These are phyloP conservation scores for Sorex fumeus DNA, from an alignment of 2,113 vertebrate species.

Conservation along the genomic window DNA sequence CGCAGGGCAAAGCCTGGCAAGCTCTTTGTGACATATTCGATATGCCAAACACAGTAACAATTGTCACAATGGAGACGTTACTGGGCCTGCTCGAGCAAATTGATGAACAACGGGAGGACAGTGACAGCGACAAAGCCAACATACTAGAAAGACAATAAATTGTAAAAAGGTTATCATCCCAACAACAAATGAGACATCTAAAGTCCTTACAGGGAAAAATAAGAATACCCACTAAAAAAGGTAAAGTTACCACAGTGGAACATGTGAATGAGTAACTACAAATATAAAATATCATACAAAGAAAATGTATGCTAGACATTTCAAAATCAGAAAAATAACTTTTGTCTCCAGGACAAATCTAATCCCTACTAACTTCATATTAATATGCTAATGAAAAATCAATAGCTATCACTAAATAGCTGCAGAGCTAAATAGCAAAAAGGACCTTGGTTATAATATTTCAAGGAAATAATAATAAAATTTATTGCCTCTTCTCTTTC, in stretches of 20 bases:
- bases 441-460: background rate
- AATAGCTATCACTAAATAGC: slow-evolving; percentile 50
- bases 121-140: too few species aligned
- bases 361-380: slow-evolving; percentile 53
- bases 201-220: background rate
- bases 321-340: slow-evolving; percentile 34
- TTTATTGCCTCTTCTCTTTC: slow-evolving; percentile 5
- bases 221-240: slow-evolving; percentile 51
- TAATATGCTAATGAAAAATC: slow-evolving; percentile 51
- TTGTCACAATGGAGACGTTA: too few species aligned
- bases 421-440: slow-evolving; percentile 18
- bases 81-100: too few species aligned
- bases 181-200: slow-evolving; percentile 15
- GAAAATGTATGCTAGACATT: slow-evolving; percentile 49
- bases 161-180: slow-evolving; percentile 7
- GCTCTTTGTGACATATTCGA: too few species aligned
- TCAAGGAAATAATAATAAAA: background rate
- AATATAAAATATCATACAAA: slow-evolving; percentile 59
- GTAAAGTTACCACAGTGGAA: background rate
- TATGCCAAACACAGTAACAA: too few species aligned
- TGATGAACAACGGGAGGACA: too few species aligned
- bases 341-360: slow-evolving; percentile 47
- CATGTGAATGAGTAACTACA: slow-evolving; percentile 56
- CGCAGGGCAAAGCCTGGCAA: too few species aligned
- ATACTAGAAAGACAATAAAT: slow-evolving; percentile 49